A percentile compares a stretch with the other conserved stretches of the same genome.
phyloP scores from a whole-genome alignment of 1,140 invertebrate species.

The Streblospio benedicti region DNA sequence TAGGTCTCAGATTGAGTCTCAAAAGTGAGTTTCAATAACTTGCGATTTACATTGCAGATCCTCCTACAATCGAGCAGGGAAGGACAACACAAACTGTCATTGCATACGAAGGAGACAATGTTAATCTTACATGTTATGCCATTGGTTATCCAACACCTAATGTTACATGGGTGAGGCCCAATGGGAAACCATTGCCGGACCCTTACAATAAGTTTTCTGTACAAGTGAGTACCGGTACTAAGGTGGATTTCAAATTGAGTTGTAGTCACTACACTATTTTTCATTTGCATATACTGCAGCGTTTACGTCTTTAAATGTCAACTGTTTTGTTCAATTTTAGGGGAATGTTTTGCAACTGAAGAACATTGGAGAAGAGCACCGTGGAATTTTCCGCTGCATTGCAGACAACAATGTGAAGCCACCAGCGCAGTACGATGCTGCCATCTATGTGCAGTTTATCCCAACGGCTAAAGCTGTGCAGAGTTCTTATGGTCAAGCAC shows the following conservation, averaged over 20 bases:
- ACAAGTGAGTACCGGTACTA: too few relatives aligned
- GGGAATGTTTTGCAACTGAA: slow-evolving; percentile 19
- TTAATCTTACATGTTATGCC: slow-evolving; percentile 61
- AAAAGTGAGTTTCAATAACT: too few relatives aligned
- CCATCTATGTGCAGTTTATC: slow-evolving; percentile 30
- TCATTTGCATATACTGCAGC: background rate
- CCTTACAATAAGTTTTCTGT: slow-evolving; percentile 13
- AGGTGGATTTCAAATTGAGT: background rate
- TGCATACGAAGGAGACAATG: slow-evolving; percentile 68
- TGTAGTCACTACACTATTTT: background rate
- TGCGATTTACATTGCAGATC: too few relatives aligned
- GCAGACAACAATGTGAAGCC: slow-evolving; percentile 43
- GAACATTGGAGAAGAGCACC: slow-evolving; percentile 25
- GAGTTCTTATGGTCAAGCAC: slow-evolving; percentile 39
- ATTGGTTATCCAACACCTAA: slow-evolving; percentile 72
- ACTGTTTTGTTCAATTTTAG: slow-evolving; percentile 17
- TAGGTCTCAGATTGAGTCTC: too few relatives aligned
- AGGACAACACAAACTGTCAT: slow-evolving; percentile 73
- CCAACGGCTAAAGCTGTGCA: slow-evolving; percentile 32
- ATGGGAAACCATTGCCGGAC: slow-evolving; percentile 30
- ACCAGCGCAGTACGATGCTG: slow-evolving; percentile 33
- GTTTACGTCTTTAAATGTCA: background rate
- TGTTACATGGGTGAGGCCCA: slow-evolving; percentile 61
- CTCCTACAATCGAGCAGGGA: slow-evolving; percentile 54
- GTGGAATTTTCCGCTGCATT: slow-evolving; percentile 40